These are phyloP conservation scores for Echinometra lucunter DNA, from an alignment of 53 echinoderm and acorn worm genomes.

Conservation along the genomic window DNA sequence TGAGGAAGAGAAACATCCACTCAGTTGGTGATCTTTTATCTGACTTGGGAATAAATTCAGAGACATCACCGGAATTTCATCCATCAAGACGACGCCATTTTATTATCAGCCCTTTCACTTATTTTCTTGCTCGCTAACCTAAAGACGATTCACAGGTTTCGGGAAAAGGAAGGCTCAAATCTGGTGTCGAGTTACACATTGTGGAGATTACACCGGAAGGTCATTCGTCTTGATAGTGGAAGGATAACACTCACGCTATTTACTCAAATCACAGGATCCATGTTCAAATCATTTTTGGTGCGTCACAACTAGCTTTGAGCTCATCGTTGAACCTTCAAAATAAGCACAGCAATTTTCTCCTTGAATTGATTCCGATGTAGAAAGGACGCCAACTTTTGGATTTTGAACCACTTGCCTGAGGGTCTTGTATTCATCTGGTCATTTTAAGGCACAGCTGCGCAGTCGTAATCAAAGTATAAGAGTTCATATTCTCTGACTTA, in stretches of 20 bases:
- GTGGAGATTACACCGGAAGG: background rate
- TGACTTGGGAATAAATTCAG: background rate
- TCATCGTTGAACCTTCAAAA: background rate
- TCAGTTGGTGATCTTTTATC: background rate
- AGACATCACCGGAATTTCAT: background rate
- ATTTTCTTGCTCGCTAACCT: background rate
- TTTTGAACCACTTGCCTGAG: background rate
- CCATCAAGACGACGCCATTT: background rate
- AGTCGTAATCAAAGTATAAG: background rate
- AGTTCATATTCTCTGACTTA: background rate
- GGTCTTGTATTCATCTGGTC: background rate
- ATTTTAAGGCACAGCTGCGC: background rate
- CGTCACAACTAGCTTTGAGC: background rate
- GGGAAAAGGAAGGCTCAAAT: background rate
- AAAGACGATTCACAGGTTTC: background rate
- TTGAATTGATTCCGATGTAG: background rate
- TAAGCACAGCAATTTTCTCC: background rate
- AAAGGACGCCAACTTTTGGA: background rate
- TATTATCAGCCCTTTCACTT: background rate
- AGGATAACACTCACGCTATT: background rate
- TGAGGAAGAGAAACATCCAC: background rate
- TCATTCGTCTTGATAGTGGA: background rate
- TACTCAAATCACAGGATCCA: background rate
- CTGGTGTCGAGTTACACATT: conserved; percentile 1
- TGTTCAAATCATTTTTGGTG: background rate